Conservation (phyloP, 2,113 vertebrate species). For the Chionodraco myersi region DNA sequence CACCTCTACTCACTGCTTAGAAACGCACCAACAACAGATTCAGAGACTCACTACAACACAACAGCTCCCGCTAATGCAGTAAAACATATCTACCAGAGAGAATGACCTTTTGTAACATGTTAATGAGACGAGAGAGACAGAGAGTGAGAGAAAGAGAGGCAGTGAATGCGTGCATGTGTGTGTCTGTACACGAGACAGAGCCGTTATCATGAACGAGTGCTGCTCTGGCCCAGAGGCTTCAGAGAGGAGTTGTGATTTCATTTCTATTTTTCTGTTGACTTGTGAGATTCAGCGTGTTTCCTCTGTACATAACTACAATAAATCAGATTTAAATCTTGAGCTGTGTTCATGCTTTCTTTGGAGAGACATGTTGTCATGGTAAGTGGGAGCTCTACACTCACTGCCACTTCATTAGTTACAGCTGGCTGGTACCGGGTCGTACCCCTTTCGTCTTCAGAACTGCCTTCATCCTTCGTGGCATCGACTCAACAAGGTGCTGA, state of each 20-base stretch:
- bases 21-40: slow-evolving; percentile 53
- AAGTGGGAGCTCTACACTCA: too few relatives aligned
- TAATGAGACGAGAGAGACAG: slow-evolving; percentile 21
- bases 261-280: slow-evolving; percentile 74
- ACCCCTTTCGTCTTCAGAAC: too few relatives aligned
- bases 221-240: slow-evolving; percentile 46
- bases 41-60: slow-evolving; percentile 46
- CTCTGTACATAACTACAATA: slow-evolving; percentile 81
- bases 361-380: background rate
- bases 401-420: too few relatives aligned
- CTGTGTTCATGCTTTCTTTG: background rate
- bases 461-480: too few relatives aligned
- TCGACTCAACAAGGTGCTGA: too few relatives aligned
- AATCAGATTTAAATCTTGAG: slow-evolving; percentile 73
- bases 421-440: too few relatives aligned
- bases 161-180: slow-evolving; percentile 27
- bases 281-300: slow-evolving; percentile 72
- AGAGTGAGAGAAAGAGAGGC: background rate
- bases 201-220: slow-evolving; percentile 6
- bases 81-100: slow-evolving; percentile 66
- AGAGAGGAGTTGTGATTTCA: slow-evolving; percentile 61
- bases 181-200: slow-evolving; percentile 1
- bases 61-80: slow-evolving; percentile 62
- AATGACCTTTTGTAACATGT: slow-evolving; percentile 47
- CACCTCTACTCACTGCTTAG: slow-evolving; percentile 40